These are phyloP conservation scores for Drosophila guanche DNA, from an alignment of 1,140 invertebrate species.

Conservation along the genomic window DNA sequence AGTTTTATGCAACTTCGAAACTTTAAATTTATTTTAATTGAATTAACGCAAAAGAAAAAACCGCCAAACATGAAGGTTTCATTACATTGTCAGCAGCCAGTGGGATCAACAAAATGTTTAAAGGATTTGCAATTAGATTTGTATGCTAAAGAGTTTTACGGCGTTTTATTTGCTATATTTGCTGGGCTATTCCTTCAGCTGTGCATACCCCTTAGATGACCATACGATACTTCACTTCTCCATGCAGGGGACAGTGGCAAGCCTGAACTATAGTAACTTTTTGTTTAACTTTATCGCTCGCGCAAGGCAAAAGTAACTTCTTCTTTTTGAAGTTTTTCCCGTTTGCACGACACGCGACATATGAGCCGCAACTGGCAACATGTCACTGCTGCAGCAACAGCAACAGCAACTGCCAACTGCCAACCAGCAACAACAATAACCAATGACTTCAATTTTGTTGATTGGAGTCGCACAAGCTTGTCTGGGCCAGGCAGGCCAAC, in stretches of 20 bases:
- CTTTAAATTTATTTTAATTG: too few relatives aligned
- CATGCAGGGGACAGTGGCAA: constrained; percentile 4
- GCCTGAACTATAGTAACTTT: constrained; percentile 17
- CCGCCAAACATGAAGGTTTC: too few relatives aligned
- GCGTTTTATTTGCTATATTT: too few relatives aligned
- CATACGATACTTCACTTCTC: neutral
- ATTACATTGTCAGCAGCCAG: too few relatives aligned
- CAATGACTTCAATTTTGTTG: constrained; percentile 75
- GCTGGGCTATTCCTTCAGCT: neutral
- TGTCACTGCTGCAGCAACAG: constrained; percentile 39
- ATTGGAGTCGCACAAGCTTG: constrained; percentile 57
- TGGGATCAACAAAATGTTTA: too few relatives aligned
- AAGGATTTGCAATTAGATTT: too few relatives aligned
- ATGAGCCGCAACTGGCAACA: constrained; percentile 59
- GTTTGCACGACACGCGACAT: constrained; percentile 40
- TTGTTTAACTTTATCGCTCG: constrained; percentile 35
- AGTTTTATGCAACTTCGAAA: too few relatives aligned
- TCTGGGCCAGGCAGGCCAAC: constrained; percentile 15
- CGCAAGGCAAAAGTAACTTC: constrained; percentile 49
- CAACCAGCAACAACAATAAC: constrained; percentile 43
- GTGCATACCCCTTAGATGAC: constrained; percentile 16
- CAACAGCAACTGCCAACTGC: constrained; percentile 45
- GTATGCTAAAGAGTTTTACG: too few relatives aligned
- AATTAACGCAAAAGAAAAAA: too few relatives aligned
- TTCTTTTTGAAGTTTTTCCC: constrained; percentile 30